Evolutionary conservation across 2,888 invertebrate genomes (phyloP).

Genomic region (Lacanobia oleracea): DNA sequence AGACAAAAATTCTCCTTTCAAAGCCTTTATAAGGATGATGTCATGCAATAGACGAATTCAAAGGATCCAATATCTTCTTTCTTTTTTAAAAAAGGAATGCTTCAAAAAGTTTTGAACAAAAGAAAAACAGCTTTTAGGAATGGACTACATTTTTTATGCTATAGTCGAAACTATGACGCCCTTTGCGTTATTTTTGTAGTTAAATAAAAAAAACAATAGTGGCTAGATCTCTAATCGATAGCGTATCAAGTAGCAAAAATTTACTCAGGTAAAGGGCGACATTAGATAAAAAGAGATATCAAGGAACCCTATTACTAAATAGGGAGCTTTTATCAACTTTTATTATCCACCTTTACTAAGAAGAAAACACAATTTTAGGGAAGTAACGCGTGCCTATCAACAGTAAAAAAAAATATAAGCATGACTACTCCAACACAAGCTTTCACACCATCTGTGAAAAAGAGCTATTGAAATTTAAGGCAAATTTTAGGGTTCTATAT

Average conservation of each 20-base stretch:
- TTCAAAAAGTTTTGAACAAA: neutral
- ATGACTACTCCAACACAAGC: neutral
- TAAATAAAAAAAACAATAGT: neutral
- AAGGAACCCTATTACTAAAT: neutral
- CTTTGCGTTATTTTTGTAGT: neutral
- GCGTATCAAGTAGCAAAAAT: neutral
- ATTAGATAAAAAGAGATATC: slow-evolving; percentile 11
- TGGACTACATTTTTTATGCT: neutral
- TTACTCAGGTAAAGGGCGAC: neutral
- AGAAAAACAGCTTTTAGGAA: neutral
- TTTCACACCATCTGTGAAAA: neutral
- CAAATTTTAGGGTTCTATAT: neutral
- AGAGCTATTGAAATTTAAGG: neutral
- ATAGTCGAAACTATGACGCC: neutral
- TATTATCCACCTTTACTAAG: neutral
- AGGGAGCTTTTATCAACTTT: neutral
- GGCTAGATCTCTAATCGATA: neutral
- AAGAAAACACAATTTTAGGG: neutral
- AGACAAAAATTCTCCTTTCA: slow-evolving; percentile 52
- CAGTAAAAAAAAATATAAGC: no score
- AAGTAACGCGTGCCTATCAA: no score
- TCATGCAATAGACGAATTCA: slow-evolving; percentile 37
- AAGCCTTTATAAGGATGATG: slow-evolving; percentile 38
- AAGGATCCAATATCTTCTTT: slow-evolving; percentile 26
- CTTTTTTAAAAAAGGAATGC: neutral